These are phyloP conservation scores for Hypena proboscidalis DNA, from an alignment of 2,888 invertebrate species.

Conservation along the genomic window DNA sequence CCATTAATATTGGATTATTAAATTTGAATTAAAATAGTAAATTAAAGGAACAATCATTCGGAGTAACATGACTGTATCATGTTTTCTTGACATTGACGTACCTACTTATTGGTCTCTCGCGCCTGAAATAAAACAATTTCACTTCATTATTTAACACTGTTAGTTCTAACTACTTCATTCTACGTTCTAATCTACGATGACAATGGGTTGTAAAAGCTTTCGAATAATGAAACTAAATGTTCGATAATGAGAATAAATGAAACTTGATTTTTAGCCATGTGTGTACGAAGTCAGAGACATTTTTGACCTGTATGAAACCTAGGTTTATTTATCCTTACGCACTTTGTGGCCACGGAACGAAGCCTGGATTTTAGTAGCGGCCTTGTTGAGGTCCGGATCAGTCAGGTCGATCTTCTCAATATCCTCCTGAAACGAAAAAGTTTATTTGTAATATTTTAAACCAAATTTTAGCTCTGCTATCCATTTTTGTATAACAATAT, in stretches of 20 bases:
- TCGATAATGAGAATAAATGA: not conserved
- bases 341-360: constrained; percentile 96
- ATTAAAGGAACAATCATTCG: too few relatives aligned
- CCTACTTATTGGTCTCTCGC: too few relatives aligned
- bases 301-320: constrained; percentile 42
- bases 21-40: not conserved
- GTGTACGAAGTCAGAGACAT: constrained; percentile 59
- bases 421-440: constrained; percentile 83
- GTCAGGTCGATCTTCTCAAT: constrained; percentile 94
- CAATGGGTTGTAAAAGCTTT: too few relatives aligned
- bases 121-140: too few relatives aligned
- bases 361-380: constrained; percentile 96
- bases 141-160: too few relatives aligned
- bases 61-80: too few relatives aligned
- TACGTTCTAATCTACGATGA: too few relatives aligned
- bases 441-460: too few relatives aligned
- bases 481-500: too few relatives aligned
- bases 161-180: too few relatives aligned
- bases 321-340: constrained; percentile 88
- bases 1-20: constrained; percentile 1
- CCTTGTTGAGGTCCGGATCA: constrained; percentile 95
- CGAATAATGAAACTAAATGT: not conserved
- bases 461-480: too few relatives aligned
- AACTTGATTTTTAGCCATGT: constrained; percentile 12
- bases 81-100: too few relatives aligned